phyloP scores from a whole-genome alignment of 2,113 vertebrate species.

The Scomber scombrus region DNA sequence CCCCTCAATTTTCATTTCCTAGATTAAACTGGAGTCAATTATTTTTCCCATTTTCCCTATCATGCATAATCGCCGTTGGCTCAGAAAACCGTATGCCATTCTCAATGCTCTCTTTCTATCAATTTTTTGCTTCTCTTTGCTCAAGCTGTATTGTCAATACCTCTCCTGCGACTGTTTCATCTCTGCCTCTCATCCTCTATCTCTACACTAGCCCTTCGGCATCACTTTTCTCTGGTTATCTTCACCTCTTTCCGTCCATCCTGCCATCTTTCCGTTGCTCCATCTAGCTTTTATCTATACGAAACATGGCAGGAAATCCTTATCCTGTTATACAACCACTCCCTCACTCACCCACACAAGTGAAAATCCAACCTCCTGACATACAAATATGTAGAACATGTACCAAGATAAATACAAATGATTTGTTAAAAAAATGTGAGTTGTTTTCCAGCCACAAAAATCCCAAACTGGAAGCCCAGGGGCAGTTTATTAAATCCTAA shows the following conservation, averaged over 20 bases:
- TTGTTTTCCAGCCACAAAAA: neutral
- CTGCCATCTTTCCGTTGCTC: constrained; percentile 36
- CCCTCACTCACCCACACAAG: constrained; percentile 28
- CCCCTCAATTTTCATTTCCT: constrained; percentile 7
- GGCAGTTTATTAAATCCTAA: constrained; percentile 5
- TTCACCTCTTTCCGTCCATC: constrained; percentile 23
- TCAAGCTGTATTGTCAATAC: constrained; percentile 30
- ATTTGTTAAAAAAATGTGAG: constrained; percentile 3
- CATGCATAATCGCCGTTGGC: constrained; percentile 5
- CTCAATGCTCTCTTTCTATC: neutral
- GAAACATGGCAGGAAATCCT: constrained; percentile 71
- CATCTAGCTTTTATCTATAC: constrained; percentile 59
- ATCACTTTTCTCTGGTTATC: constrained; percentile 48
- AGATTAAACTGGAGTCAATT: neutral
- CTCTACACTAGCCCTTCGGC: constrained; percentile 30
- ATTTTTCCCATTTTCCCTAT: constrained; percentile 27
- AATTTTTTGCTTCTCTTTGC: constrained; percentile 6
- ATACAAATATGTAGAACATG: constrained; percentile 20
- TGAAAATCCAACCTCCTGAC: constrained; percentile 33
- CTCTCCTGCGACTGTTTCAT: constrained; percentile 49
- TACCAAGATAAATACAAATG: constrained; percentile 13
- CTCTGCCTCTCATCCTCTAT: constrained; percentile 48
- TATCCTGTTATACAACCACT: constrained; percentile 64
- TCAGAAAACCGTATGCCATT: neutral
- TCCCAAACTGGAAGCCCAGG: neutral